Evolutionary conservation across 1,140 invertebrate genomes (phyloP), one percentile per base, ranked within the genome.

Genomic region (Heliothis subflexa): DNA sequence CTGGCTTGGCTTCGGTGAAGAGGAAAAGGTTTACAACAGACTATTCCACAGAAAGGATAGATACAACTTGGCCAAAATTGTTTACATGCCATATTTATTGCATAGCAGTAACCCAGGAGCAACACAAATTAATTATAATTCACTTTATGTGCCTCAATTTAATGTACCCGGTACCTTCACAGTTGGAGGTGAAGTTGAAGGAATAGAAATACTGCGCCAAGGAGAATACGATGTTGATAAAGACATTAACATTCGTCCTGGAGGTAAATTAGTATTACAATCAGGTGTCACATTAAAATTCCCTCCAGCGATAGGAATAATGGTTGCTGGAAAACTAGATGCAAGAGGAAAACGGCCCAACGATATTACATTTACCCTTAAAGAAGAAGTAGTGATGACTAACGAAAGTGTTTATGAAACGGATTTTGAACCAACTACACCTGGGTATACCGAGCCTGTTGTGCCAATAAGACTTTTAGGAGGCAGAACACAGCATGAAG

Each of bases 271-370:
- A 11, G 97, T 97, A 0, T 94, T 99, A 13, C 96, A 98, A 52
- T 97, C 98, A 1, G 98, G 98, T 0, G 98, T 99, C 0, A 97
- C 96, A 0, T 94, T 99, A 2, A 96, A 96, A 81, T 98, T 98
- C 94, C 97, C 98, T 62, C 97, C 98, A 59, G 97, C 98, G 47
- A 97, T 99, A 55, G 99, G 99, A 14, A 98, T 99, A 95, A 99
- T 99, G 97, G 97, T 99, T 3, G 98, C 98, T 50, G 99, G 99
- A 5, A 97, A 97, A 88, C 90, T 99, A 47, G 97, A 98, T 84
- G 98, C 98, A 0, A 95, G 96, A 83, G 98, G 98, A 0, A 96
- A 96, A 73, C 95, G 96, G 28, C 97, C 97, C 0, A 97, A 96
- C 84, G 97, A 97, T 85, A 98, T 97, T 74, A 95, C 96, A 61